Conservation (phyloP, 2,797 vertebrate species). For the Uromys caudimaculatus region DNA sequence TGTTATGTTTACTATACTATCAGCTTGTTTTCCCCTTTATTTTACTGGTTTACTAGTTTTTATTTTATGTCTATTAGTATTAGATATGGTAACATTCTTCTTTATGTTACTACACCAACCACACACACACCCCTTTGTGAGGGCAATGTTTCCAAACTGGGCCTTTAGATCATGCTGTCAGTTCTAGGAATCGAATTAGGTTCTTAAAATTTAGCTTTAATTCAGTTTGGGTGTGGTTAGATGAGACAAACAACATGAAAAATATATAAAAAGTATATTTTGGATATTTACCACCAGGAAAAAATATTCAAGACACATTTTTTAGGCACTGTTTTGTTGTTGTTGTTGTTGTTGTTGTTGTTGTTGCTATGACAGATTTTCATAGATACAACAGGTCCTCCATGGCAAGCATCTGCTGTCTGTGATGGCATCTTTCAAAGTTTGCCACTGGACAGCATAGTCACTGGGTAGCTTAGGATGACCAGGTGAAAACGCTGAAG, state of each 20-base stretch:
- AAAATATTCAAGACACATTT: neutral
- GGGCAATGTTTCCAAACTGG: neutral
- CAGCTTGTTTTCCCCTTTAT: neutral
- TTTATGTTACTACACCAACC: neutral
- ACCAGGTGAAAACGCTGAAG: neutral
- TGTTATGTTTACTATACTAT: neutral
- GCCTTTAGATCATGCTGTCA: neutral
- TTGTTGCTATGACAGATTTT: neutral
- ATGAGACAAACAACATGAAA: slow-evolving; percentile 1
- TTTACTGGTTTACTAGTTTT: neutral
- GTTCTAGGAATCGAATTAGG: neutral
- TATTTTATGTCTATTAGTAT: neutral
- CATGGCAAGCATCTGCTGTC: neutral
- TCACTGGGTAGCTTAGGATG: neutral
- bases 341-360: too few species aligned
- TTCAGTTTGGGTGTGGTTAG: slow-evolving; percentile 5
- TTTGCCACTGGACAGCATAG: neutral
- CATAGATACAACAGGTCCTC: neutral
- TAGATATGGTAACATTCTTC: slow-evolving; percentile 11
- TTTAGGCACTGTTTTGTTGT: neutral
- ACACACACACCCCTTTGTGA: neutral
- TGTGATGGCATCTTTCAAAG: neutral
- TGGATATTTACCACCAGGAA: neutral
- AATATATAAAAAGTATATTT: slow-evolving; percentile 13
- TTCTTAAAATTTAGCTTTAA: slow-evolving; percentile 40